Conservation (phyloP, 1,140 invertebrate species). For the Cheumatopsyche charites region DNA sequence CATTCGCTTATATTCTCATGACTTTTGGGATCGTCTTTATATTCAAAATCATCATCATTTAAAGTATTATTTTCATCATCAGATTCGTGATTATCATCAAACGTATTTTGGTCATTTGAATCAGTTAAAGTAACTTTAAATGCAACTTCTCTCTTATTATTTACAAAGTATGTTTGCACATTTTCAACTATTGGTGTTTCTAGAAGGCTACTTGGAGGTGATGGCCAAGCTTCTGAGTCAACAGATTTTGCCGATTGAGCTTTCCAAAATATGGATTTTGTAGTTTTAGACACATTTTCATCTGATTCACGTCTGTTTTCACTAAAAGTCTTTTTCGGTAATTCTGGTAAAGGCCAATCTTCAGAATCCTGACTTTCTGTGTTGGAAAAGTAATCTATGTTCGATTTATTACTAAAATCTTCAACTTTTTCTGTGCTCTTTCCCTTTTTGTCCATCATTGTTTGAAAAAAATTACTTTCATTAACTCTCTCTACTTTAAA, state of each 20-base stretch:
- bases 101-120: slow-evolving; percentile 61
- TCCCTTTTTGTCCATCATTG: slow-evolving; percentile 51
- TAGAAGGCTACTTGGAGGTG: slow-evolving; percentile 73
- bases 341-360: slow-evolving; percentile 72
- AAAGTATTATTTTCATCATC: slow-evolving; percentile 66
- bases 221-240: slow-evolving; percentile 78
- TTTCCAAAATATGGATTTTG: slow-evolving; percentile 55
- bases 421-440: slow-evolving; percentile 45
- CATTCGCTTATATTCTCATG: too few relatives aligned
- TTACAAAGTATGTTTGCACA: slow-evolving; percentile 84
- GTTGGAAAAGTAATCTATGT: slow-evolving; percentile 52
- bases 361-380: slow-evolving; percentile 70
- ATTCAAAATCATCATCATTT: slow-evolving; percentile 58
- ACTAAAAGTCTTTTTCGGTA: slow-evolving; percentile 54
- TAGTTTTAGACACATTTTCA: slow-evolving; percentile 55
- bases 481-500: slow-evolving; percentile 46
- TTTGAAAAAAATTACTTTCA: slow-evolving; percentile 47
- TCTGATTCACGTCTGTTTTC: slow-evolving; percentile 31
- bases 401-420: slow-evolving; percentile 31
- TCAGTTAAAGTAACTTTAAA: slow-evolving; percentile 71
- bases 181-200: slow-evolving; percentile 73
- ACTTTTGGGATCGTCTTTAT: slow-evolving; percentile 56
- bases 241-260: slow-evolving; percentile 57
- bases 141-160: slow-evolving; percentile 70
- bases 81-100: slow-evolving; percentile 62